Evolutionary conservation across 1,140 invertebrate species (phyloP), one percentile per base, ranked within the genome.

Genomic region (Papilio dardanus): DNA sequence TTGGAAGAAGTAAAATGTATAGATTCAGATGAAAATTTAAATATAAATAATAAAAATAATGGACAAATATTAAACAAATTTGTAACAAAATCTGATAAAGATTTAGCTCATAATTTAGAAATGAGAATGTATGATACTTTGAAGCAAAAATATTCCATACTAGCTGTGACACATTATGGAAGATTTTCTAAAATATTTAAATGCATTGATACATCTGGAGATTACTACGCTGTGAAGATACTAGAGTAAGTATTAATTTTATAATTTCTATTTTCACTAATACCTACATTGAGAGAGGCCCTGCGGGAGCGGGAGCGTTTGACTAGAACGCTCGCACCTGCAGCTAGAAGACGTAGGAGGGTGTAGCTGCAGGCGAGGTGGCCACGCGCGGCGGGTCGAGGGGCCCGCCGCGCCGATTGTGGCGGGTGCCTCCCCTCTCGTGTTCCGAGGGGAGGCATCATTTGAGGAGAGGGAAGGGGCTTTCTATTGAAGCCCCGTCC

Each of bases 161-260:
- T 21, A 7, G 33, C 54, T 14, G 30, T 83, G 16, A 79, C 86
- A 69, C 80, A 81, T 19, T 28, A 65, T 35, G 88, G 88, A 37
- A 66, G 40, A 62, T 82, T 71, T 69, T 87, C 88, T 2, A 84
- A 74, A 67, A 87, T 89, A 74, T 85, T 81, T 58, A 80, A 80
- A 40, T 86, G 82, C 68, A 76, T 75, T 75, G 65, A 81, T 71
- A 28, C 21, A 10, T 37, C 19, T 14, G 79, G 79, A 35, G 19
- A 71, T 58, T 10, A 46, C 28, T 86, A 80, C 58, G 85, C 77
- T 30, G 21, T 85, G 8, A 89, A 89, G 79, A 69, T 82, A 28
- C 21, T 81, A 65, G 82, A 78, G 87, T 86, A 81, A 24, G 66
- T 68, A 10, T 12, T 28, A 4, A 0, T 1, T 37, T 40, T 50